Conservation (phyloP, 2,113 vertebrate species). For the Protobothrops mucrosquamatus region DNA sequence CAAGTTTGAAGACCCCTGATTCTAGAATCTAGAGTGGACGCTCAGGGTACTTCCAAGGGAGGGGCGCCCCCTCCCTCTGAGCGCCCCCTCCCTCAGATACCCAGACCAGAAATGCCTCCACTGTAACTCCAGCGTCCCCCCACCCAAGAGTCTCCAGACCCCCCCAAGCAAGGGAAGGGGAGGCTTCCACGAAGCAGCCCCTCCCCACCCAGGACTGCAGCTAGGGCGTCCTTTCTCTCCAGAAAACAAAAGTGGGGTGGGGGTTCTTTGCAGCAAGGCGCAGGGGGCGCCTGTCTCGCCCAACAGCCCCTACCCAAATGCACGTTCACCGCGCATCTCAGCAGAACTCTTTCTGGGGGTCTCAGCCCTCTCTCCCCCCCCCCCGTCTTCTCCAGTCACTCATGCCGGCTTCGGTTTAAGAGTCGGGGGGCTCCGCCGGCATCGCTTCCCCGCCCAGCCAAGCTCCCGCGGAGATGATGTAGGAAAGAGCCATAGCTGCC, state of each 20-base stretch:
- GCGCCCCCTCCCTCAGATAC: not conserved
- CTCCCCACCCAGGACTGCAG: not conserved
- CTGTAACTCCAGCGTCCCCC: not conserved
- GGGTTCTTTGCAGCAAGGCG: not conserved
- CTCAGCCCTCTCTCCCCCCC: not conserved
- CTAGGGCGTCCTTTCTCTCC: not conserved
- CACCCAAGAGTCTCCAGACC: not conserved
- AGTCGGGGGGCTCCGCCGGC: not conserved
- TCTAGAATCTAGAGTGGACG: too few relatives aligned
- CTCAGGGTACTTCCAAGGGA: not conserved
- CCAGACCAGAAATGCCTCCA: not conserved
- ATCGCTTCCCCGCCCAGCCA: not conserved
- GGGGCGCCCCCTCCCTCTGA: not conserved
- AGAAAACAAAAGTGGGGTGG: not conserved
- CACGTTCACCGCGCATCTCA: too few relatives aligned
- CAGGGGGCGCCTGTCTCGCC: not conserved
- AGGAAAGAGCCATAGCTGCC: not conserved
- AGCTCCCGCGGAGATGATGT: not conserved
- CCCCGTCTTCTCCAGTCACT: not conserved
- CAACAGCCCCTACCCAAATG: not conserved
- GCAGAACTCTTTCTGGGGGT: not conserved
- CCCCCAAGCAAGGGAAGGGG: not conserved
- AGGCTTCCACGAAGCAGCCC: not conserved
- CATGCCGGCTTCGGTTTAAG: not conserved
- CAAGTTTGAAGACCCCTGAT: too few relatives aligned